Base-by-base conservation (phyloP, 2,797 vertebrate genomes). In the Mus minutoides region DNA sequence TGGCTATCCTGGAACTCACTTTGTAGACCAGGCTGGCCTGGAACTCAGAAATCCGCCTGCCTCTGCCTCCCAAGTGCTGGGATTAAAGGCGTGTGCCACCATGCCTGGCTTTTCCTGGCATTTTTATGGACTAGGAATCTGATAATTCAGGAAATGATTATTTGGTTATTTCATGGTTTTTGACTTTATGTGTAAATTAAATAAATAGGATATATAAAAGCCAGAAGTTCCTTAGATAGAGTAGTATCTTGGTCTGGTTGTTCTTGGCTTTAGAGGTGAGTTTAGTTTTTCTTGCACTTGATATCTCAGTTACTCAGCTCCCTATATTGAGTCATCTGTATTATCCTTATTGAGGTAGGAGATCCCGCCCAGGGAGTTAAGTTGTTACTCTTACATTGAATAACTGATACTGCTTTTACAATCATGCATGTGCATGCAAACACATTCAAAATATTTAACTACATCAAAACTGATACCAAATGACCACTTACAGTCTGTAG, bases 141-240 rank as follows among this genome's bases (percentile, higher is more conserved):
- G 3, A 80, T 79, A 78, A 40, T 71, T 93, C 77, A 24, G 82
- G 46, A 69, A 52, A 37, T 52, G 62, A 54, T 52, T 43, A 49
- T 94, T 73, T 91, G 24, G 7, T 88, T 46, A 17, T 79, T 93
- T 69, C 85, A 6, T 85, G 19, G 58, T 7, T 77, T 88, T 94
- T 96, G 17, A 64, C 37, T 34, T 71, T 75, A 3, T 82, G 2
- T 92, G 6, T 85, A 82, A 83, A 87, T 94, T 95, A 75, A 88
- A 52, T 75, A 37, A 86, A 21, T 52, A 46, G 22, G 52, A 26
- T 73, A 69, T 34, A 75, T 88, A 76, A 96, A 87, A 17, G 40
- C 62, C 73, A n/a, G 78, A 78, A 60, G 16, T 31, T 60, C 40
- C 24, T 62, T 89, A 91, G 92, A 67, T 58, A 62, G 62, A 75